Evolutionary conservation across 2,888 invertebrate genomes (phyloP), one percentile per base, ranked within the genome.

Genomic region (Liopterus haemorrhoidalis): DNA sequence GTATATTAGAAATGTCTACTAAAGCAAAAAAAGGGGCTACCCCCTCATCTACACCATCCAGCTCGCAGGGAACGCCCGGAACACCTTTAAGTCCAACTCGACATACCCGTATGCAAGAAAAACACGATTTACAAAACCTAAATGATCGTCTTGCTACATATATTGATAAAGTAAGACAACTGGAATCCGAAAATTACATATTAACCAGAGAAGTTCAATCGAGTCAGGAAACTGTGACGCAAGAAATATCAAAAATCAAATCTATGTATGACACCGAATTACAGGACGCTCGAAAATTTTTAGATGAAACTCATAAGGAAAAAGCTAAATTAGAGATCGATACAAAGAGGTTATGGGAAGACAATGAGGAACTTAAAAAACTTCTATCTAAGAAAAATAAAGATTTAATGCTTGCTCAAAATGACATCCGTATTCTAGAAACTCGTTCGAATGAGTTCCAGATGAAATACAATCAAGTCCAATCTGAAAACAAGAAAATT

Each of bases 61-160:
- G 73, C 41, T 60, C 69, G 67, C 70, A 66, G 66, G 72, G 72
- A 52, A 76, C 74, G 68, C 70, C 73, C 68, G 71, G 75, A 62
- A 87, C 87, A 63, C 91, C 91, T 1, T 65, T 90, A 41, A 89
- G 89, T 62, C 95, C 95, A 35, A 91, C 93, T 18, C 78, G 92
- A 55, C 82, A 89, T 54, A 85, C 85, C 44, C 86, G 97, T 31
- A 73, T 91, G 27, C 89, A 92, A 64, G 99, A 99, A 66, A 97
- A 97, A 71, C 86, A 87, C 58, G 90, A 93, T 60, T 71, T 99
- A 52, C 89, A 89, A 64, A 86, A 90, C 65, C 76, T 99, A 37
- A 99, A 99, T 68, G 95, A 97, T 68, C 89, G 97, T 48, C 74
- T 99, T 56, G 97, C 97, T 8, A 81, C 83, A 45, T 99, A 99